phyloP scores from a whole-genome alignment of 1,140 invertebrate species.

The Micrasema minimum region DNA sequence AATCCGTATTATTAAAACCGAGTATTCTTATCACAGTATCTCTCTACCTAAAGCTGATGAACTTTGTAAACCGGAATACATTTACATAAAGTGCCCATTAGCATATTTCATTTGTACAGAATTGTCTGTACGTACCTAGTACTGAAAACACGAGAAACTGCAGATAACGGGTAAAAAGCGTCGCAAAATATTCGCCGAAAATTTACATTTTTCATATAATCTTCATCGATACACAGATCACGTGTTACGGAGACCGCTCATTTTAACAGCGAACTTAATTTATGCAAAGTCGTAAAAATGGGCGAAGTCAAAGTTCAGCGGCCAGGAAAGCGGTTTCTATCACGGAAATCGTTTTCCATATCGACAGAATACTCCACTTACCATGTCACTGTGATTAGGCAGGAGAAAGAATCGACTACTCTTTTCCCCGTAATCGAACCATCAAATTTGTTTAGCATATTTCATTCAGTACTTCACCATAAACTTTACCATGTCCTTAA shows the following conservation, averaged over 20 bases:
- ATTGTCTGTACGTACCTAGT: conserved; percentile 4
- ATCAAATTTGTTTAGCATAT: no score
- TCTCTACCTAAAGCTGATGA: conserved; percentile 27
- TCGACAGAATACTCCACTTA: neutral
- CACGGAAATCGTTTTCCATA: conserved; percentile 3
- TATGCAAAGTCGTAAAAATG: conserved; percentile 21
- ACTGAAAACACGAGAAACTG: conserved; percentile 17
- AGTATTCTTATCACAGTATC: conserved; percentile 2
- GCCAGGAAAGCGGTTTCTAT: neutral
- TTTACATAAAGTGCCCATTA: conserved; percentile 23
- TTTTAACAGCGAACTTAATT: conserved; percentile 27
- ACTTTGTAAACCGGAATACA: conserved; percentile 4
- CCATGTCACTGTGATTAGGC: no score
- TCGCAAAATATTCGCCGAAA: conserved; percentile 8
- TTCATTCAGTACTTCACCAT: no score
- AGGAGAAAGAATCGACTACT: no score
- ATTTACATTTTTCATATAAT: conserved; percentile 32
- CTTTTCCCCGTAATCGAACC: no score
- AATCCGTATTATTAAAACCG: neutral
- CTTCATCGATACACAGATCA: conserved; percentile 35
- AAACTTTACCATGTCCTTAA: no score
- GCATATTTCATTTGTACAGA: conserved; percentile 22
- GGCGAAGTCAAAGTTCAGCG: neutral
- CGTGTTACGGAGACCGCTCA: conserved; percentile 17
- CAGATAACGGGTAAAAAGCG: neutral